Base-by-base conservation (phyloP, 2,888 invertebrate genomes). In the Eristalis intricaria region DNA sequence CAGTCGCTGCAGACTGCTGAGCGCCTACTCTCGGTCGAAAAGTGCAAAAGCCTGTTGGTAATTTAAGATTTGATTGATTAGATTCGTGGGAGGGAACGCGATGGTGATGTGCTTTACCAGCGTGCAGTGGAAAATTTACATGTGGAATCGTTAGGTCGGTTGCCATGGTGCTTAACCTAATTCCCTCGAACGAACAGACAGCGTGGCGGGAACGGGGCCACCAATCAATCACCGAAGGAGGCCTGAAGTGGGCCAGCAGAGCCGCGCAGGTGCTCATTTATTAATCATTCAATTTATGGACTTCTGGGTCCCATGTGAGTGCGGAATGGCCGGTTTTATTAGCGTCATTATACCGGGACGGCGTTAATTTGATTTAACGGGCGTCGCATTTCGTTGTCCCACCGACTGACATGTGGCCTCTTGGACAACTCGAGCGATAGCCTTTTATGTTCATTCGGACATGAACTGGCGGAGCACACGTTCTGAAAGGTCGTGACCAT, bases 51-150 rank as follows among this genome's bases (percentile, higher is more conserved):
- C 75, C 66, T 56, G 74, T 65, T 23, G 65, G 75, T 66, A 60
- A 66, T 76, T 76, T 66, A 76, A 76, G 40, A 66, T 76, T 66
- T 76, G 66, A 76, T 76, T 76, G 58, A 66, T 66, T 8, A 50
- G n/a, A 19, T 19, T 5, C 8, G 0, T 8, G n/a, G n/a, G n/a
- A 15, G 7, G 15, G 13, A 15, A 50, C 4, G 13, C 13, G 43
- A 15, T 15, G 0, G 7, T 50, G n/a, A 50, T 50, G 43, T 50
- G 43, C 43, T 50, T 50, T 50, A 50, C 43, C 43, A 50, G 50
- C 50, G 8, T 4, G 5, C 5, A 10, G 2, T 19, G 19, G 35
- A 29, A 68, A 76, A 68, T 76, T 76, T 66, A 68, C 75, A 76
- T 76, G 66, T 66, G 58, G 60, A 76, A 60, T 40, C 66, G 66